These are phyloP conservation scores for Ifrita kowaldi DNA, from an alignment of 2,113 vertebrate species.

Conservation along the genomic window DNA sequence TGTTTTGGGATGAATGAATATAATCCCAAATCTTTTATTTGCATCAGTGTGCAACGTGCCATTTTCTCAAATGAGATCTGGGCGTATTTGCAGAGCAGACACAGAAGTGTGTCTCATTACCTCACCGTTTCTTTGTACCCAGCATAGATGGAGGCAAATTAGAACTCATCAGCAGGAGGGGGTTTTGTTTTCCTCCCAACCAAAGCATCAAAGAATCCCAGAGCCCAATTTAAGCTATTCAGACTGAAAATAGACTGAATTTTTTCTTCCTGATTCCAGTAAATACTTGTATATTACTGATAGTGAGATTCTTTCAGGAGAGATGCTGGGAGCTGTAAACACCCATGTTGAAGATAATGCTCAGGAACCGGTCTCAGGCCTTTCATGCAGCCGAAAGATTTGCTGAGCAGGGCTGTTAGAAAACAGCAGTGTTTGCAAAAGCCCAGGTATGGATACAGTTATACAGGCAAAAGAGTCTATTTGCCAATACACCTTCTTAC, in stretches of 20 bases:
- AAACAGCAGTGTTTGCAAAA: not conserved
- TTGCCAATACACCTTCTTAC: not conserved
- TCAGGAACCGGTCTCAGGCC: not conserved
- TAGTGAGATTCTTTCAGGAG: not conserved
- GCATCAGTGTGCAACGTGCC: slow-evolving; percentile 4
- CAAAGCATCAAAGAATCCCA: not conserved
- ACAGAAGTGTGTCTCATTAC: slow-evolving; percentile 35
- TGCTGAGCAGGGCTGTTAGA: not conserved
- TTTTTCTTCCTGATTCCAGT: not conserved
- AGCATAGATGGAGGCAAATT: not conserved
- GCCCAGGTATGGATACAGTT: not conserved
- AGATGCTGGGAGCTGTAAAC: not conserved
- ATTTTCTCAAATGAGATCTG: slow-evolving; percentile 38
- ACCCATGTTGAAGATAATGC: not conserved
- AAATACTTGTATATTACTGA: not conserved
- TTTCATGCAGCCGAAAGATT: not conserved
- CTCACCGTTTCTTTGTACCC: slow-evolving; percentile 12
- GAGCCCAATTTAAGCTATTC: slow-evolving; percentile 13
- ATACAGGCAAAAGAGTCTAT: not conserved
- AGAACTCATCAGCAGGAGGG: slow-evolving; percentile 32
- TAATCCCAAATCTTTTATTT: slow-evolving; percentile 30
- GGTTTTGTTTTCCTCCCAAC: not conserved
- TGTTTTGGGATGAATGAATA: slow-evolving; percentile 1
- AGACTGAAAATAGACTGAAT: slow-evolving; percentile 1
- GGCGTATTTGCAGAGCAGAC: not conserved